phyloP scores from a whole-genome alignment of 92 coral and sea anemone species.

The Actinernus sp. region DNA sequence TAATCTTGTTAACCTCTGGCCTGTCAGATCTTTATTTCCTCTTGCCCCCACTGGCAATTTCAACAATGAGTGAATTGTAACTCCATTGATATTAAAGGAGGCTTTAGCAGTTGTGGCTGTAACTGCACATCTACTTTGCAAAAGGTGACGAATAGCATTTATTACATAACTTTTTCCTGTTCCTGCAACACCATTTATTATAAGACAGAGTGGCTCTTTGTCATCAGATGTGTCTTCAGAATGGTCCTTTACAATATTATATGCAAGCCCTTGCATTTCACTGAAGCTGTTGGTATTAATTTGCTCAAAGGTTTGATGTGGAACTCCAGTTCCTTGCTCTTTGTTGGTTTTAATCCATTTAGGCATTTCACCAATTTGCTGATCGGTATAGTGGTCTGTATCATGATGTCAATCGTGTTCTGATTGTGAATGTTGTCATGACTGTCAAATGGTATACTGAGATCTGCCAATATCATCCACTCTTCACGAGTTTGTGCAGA shows the following conservation, averaged over 20 bases:
- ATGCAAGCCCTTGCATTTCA: constrained; percentile 79
- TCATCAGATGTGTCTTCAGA: constrained; percentile 35
- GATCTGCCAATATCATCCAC: too few relatives aligned
- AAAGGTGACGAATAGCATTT: constrained; percentile 66
- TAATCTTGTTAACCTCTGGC: constrained; percentile 55
- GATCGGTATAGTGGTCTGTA: constrained; percentile 32
- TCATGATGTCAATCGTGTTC: constrained; percentile 54
- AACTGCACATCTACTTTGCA: constrained; percentile 55
- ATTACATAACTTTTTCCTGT: constrained; percentile 75
- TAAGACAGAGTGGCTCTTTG: constrained; percentile 66
- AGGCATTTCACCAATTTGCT: too few relatives aligned
- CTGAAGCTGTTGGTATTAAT: constrained; percentile 57
- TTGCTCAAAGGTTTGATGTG: constrained; percentile 39
- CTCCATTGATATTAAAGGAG: constrained; percentile 66
- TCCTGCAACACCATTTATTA: constrained; percentile 64
- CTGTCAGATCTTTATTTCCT: constrained; percentile 62
- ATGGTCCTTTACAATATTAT: constrained; percentile 57
- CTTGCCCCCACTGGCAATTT: constrained; percentile 69
- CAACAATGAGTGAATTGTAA: constrained; percentile 68
- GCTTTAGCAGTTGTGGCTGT: constrained; percentile 89
- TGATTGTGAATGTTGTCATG: constrained; percentile 13
- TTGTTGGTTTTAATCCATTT: constrained; percentile 52
- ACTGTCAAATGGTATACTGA: constrained; percentile 43
- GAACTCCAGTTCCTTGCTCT: constrained; percentile 18
- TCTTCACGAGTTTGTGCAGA: constrained; percentile 52